A percentile compares a stretch with the other conserved stretches of the same genome.
Conservation (phyloP, 2,797 vertebrate genomes). For the Austrolebias charrua region DNA sequence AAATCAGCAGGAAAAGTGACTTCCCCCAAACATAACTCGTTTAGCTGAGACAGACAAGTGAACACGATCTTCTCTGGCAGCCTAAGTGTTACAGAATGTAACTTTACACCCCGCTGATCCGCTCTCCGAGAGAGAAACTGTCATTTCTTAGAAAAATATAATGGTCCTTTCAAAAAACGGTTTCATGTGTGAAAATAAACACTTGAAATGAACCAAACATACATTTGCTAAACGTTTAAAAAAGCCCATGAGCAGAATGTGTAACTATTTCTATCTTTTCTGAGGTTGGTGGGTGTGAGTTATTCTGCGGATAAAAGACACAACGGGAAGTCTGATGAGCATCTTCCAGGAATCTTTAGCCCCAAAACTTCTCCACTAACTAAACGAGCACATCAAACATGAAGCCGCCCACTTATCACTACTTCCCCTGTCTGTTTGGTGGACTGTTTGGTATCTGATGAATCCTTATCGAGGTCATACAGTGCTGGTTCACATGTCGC, state of each 20-base stretch:
- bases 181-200: not conserved
- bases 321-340: conserved; percentile 66
- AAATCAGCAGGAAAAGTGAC: conserved; percentile 22
- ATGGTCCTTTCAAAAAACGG: not conserved
- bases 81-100: too few relatives aligned
- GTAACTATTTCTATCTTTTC: conserved; percentile 1
- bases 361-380: conserved; percentile 52
- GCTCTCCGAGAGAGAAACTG: not conserved
- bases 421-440: conserved; percentile 78
- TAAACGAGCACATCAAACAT: conserved; percentile 75
- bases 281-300: conserved; percentile 19
- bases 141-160: not conserved
- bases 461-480: conserved; percentile 72
- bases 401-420: conserved; percentile 63
- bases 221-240: not conserved
- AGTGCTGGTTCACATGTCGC: conserved; percentile 73
- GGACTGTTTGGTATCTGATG: conserved; percentile 71
- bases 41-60: conserved; percentile 20
- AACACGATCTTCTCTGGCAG: conserved; percentile 3
- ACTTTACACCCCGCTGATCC: conserved; percentile 2
- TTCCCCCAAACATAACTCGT: conserved; percentile 22
- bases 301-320: conserved; percentile 56
- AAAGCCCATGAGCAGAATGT: conserved; percentile 1
- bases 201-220: conserved; percentile 8
- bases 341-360: conserved; percentile 55